These are phyloP conservation scores for Tipula helvola DNA, from an alignment of 2,888 invertebrate genomes.

Conservation along the genomic window DNA sequence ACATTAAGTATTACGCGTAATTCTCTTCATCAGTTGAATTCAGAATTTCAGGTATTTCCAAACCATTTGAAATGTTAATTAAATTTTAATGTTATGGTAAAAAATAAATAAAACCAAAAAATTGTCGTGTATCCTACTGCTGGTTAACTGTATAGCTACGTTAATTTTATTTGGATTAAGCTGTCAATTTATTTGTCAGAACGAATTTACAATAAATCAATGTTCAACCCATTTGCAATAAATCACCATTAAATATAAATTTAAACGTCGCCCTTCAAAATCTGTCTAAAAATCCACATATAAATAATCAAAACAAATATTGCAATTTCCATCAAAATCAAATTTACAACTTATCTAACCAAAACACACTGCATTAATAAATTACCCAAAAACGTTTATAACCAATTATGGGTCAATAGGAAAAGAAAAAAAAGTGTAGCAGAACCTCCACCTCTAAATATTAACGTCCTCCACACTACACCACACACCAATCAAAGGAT, in stretches of 20 bases:
- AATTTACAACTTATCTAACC: neutral
- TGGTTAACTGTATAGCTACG: neutral
- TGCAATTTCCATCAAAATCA: neutral
- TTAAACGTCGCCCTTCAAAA: neutral
- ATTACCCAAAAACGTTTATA: neutral
- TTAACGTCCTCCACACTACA: neutral
- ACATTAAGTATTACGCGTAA: too few species aligned
- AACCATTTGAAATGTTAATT: too few species aligned
- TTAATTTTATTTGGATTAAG: neutral
- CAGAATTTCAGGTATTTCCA: too few species aligned
- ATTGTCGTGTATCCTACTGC: too few species aligned
- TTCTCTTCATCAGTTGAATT: too few species aligned
- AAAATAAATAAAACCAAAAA: too few species aligned
- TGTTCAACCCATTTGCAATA: neutral
- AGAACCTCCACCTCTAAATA: neutral
- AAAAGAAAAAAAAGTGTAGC: neutral
- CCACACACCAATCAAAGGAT: neutral
- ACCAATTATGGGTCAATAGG: neutral
- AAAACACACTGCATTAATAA: neutral
- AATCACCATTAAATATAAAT: neutral
- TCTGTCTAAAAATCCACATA: neutral
- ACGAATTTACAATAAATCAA: neutral
- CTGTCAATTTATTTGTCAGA: neutral
- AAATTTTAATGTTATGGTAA: too few species aligned
- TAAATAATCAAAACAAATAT: neutral